A percentile compares a stretch with the other conserved stretches of the same genome.
Conservation (phyloP, 1,140 invertebrate genomes). For the Eubasilissa regina region DNA sequence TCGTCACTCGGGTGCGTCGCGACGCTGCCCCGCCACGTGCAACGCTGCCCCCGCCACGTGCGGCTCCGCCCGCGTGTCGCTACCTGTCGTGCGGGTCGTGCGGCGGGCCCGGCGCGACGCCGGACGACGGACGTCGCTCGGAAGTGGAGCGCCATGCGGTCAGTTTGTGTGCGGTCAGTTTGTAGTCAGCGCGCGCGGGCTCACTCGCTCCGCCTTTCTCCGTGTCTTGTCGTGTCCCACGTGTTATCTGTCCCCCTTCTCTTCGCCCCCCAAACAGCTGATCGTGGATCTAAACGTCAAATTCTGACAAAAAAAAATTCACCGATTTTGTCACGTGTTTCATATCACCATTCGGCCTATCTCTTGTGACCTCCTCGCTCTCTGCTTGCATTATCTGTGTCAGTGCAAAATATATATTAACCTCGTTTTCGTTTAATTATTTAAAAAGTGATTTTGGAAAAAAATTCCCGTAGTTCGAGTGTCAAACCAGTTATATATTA, state of each 20-base stretch:
- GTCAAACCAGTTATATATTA: no score
- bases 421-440: no score
- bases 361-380: neutral
- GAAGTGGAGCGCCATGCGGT: constrained; percentile 2
- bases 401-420: neutral
- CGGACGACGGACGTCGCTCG: constrained; percentile 7
- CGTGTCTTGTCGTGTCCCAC: constrained; percentile 35
- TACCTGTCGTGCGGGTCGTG: constrained; percentile 37
- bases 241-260: constrained; percentile 34
- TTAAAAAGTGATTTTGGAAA: constrained; percentile 18
- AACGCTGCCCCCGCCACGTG: constrained; percentile 22
- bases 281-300: constrained; percentile 29
- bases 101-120: constrained; percentile 38
- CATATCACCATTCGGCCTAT: neutral
- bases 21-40: no score
- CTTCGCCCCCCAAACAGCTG: constrained; percentile 31
- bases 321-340: constrained; percentile 10
- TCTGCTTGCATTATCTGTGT: constrained; percentile 9
- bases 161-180: constrained; percentile 45
- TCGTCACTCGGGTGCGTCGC: neutral
- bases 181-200: constrained; percentile 47
- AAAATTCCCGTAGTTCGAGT: no score
- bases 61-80: neutral
- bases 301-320: neutral
- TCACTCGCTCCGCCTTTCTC: constrained; percentile 18